Evolutionary conservation across 1,140 invertebrate genomes (phyloP).

Genomic region (Drosophila willistoni): DNA sequence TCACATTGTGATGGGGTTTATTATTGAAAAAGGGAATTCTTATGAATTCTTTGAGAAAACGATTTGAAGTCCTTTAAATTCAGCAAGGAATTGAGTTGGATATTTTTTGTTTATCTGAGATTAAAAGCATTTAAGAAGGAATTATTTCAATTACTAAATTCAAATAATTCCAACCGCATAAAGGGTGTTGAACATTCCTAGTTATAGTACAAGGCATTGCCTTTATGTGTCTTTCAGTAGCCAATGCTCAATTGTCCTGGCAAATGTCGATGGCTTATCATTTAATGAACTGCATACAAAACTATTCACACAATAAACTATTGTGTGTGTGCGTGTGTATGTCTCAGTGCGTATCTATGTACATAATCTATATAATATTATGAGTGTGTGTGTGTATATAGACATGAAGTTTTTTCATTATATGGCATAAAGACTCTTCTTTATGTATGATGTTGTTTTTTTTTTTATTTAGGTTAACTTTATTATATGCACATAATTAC

Average conservation of each 20-base stretch:
- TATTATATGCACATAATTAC: conserved; percentile 80
- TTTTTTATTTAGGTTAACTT: conserved; percentile 74
- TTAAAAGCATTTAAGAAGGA: too few relatives aligned
- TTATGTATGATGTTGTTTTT: conserved; percentile 8
- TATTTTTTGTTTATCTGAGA: too few relatives aligned
- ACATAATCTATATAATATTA: conserved; percentile 15
- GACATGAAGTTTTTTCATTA: conserved; percentile 31
- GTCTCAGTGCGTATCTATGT: conserved; percentile 19
- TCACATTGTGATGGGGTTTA: neutral
- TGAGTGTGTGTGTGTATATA: conserved; percentile 16
- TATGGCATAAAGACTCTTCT: conserved; percentile 32
- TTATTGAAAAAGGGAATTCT: neutral
- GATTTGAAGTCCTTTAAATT: too few relatives aligned
- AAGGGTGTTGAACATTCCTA: neutral
- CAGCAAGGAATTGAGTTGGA: too few relatives aligned
- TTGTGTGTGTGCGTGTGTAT: conserved; percentile 33
- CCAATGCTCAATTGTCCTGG: conserved; percentile 45
- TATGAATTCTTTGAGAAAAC: too few relatives aligned
- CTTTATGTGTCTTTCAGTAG: conserved; percentile 8
- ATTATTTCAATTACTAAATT: too few relatives aligned
- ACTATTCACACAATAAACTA: conserved; percentile 40
- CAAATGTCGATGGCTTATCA: conserved; percentile 72
- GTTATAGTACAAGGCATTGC: neutral
- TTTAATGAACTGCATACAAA: conserved; percentile 69
- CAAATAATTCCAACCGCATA: neutral